A percentile compares a stretch with the other conserved stretches of the same genome.
phyloP scores from a whole-genome alignment of 2,797 vertebrate genomes.

The Acrossocheilus fasciatus region DNA sequence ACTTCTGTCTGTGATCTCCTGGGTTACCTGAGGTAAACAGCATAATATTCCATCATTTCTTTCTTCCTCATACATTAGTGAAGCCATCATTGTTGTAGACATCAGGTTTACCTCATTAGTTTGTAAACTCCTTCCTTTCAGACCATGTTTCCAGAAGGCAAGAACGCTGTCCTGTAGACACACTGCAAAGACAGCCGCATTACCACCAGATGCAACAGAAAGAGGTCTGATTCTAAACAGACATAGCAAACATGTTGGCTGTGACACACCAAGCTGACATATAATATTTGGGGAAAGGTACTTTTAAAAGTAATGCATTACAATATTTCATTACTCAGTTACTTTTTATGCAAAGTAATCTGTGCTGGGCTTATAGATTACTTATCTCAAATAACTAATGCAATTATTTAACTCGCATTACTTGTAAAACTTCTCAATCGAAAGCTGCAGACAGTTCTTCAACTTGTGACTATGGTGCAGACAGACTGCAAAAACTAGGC shows the following conservation, averaged over 20 bases:
- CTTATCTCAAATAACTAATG: background rate
- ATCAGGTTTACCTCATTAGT: conserved; percentile 72
- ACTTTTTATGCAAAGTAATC: too few relatives aligned
- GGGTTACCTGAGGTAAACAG: conserved; percentile 73
- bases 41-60: background rate
- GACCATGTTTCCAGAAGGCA: conserved; percentile 82
- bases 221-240: background rate
- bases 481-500: background rate
- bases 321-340: too few relatives aligned
- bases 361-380: background rate
- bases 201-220: background rate
- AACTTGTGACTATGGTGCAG: background rate
- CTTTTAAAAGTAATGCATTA: too few relatives aligned
- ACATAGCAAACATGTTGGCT: background rate
- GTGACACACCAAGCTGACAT: background rate
- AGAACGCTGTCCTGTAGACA: conserved; percentile 82
- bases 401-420: background rate
- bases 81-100: background rate
- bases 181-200: conserved; percentile 64
- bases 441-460: background rate
- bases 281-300: too few relatives aligned
- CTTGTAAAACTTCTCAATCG: background rate
- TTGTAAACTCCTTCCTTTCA: conserved; percentile 78
- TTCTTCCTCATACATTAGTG: background rate
- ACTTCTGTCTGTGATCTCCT: conserved; percentile 80